phyloP scores from a whole-genome alignment of 2,888 invertebrate species.

The Lepidochrysops patricia region DNA sequence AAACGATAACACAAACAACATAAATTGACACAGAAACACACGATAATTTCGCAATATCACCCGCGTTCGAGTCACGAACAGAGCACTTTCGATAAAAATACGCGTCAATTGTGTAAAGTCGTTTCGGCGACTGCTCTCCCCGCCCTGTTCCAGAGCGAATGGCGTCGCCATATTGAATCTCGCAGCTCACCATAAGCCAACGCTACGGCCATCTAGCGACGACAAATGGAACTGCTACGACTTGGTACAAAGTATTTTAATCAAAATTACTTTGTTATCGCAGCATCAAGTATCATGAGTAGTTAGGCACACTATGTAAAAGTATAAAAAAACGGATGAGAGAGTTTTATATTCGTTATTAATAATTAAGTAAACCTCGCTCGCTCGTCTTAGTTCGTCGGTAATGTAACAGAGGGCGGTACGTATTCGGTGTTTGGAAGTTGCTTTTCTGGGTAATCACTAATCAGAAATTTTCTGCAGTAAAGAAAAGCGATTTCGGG shows the following conservation, averaged over 20 bases:
- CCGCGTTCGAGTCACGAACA: slow-evolving; percentile 68
- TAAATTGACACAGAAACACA: slow-evolving; percentile 63
- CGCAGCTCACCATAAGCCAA: slow-evolving; percentile 43
- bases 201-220: slow-evolving; percentile 56
- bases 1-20: slow-evolving; percentile 61
- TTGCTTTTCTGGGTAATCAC: neutral
- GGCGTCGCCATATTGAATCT: slow-evolving; percentile 71
- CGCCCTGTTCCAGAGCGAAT: slow-evolving; percentile 72
- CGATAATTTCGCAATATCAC: slow-evolving; percentile 63
- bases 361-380: neutral
- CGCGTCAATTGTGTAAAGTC: slow-evolving; percentile 68
- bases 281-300: neutral
- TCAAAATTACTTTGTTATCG: neutral
- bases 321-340: neutral
- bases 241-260: neutral
- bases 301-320: neutral
- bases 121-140: slow-evolving; percentile 69
- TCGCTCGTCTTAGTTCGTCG: neutral
- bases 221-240: slow-evolving; percentile 31
- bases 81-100: slow-evolving; percentile 65
- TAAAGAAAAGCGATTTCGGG: too few species aligned
- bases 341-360: neutral
- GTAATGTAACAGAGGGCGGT: slow-evolving; percentile 1
- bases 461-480: neutral
- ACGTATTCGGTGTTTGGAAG: neutral